A percentile compares a stretch with the other conserved stretches of the same genome.
phyloP scores from a whole-genome alignment of 2,888 invertebrate genomes.

The Cheiracanthium punctorium region DNA sequence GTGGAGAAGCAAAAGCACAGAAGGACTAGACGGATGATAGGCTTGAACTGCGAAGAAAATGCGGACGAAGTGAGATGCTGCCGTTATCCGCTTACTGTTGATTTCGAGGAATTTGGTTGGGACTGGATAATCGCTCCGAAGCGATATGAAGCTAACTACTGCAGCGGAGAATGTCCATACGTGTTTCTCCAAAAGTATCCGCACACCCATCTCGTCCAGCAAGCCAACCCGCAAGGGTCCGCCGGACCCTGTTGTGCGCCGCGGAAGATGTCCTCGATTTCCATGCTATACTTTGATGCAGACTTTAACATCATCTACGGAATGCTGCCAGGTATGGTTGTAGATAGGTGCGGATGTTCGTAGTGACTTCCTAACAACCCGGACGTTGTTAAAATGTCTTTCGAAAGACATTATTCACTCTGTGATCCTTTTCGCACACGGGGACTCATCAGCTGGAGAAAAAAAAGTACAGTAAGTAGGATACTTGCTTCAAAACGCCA shows the following conservation, averaged over 20 bases:
- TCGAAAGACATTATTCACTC: conserved; percentile 35
- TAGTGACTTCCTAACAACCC: conserved; percentile 76
- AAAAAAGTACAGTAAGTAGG: background rate
- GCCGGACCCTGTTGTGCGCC: conserved; percentile 96
- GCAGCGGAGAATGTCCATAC: conserved; percentile 94
- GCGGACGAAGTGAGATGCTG: conserved; percentile 91
- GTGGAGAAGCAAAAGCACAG: conserved; percentile 72
- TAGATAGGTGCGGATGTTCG: conserved; percentile 93
- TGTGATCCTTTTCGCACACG: conserved; percentile 64
- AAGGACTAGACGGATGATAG: conserved; percentile 81
- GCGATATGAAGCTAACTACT: conserved; percentile 95
- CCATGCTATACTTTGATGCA: conserved; percentile 93
- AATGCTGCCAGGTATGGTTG: conserved; percentile 94
- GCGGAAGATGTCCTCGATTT: conserved; percentile 84
- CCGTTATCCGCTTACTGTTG: conserved; percentile 92
- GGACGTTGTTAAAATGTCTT: conserved; percentile 27
- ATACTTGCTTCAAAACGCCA: background rate
- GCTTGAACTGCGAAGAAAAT: conserved; percentile 88
- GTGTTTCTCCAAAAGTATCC: conserved; percentile 90
- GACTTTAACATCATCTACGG: conserved; percentile 91
- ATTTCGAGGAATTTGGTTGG: conserved; percentile 97
- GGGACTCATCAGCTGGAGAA: background rate
- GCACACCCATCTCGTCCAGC: conserved; percentile 90
- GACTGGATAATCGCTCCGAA: conserved; percentile 98
- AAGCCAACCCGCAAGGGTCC: conserved; percentile 85